phyloP scores from a whole-genome alignment of 1,140 invertebrate genomes.

The Meloidogyne hapla region DNA sequence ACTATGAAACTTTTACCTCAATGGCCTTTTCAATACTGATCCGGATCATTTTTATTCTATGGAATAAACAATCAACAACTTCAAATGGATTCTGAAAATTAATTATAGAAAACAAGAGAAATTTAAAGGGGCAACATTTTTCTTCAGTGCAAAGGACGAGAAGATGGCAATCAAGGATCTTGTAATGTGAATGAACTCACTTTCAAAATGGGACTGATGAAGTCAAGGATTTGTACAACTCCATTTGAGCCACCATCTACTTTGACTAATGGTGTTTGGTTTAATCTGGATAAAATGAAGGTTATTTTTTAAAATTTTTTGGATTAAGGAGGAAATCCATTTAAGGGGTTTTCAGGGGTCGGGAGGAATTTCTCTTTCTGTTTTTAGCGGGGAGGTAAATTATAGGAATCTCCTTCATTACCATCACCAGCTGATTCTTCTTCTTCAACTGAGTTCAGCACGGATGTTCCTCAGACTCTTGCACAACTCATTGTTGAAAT shows the following conservation, averaged over 20 bases:
- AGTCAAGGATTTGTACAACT: background rate
- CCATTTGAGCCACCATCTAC: background rate
- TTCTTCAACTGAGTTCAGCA: too few relatives aligned
- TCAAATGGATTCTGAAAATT: background rate
- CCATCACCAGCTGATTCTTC: too few relatives aligned
- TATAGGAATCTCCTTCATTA: too few relatives aligned
- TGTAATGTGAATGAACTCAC: background rate
- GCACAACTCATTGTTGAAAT: too few relatives aligned
- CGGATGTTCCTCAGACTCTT: too few relatives aligned
- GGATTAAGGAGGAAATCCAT: too few relatives aligned
- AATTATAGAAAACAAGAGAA: background rate
- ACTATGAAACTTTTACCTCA: background rate
- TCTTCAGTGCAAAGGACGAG: background rate
- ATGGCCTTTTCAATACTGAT: background rate
- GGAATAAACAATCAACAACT: background rate
- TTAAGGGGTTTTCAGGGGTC: too few relatives aligned
- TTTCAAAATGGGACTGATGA: background rate
- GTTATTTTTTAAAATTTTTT: constrained; percentile 75
- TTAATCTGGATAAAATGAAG: background rate
- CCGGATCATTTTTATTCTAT: background rate
- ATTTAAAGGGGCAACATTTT: background rate
- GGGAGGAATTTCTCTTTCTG: too few relatives aligned
- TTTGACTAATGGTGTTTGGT: background rate
- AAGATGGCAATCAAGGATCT: constrained; percentile 72
- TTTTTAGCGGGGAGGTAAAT: too few relatives aligned